Evolutionary conservation across 2,113 vertebrate species (phyloP).

Genomic region (Oenanthe oenanthe): DNA sequence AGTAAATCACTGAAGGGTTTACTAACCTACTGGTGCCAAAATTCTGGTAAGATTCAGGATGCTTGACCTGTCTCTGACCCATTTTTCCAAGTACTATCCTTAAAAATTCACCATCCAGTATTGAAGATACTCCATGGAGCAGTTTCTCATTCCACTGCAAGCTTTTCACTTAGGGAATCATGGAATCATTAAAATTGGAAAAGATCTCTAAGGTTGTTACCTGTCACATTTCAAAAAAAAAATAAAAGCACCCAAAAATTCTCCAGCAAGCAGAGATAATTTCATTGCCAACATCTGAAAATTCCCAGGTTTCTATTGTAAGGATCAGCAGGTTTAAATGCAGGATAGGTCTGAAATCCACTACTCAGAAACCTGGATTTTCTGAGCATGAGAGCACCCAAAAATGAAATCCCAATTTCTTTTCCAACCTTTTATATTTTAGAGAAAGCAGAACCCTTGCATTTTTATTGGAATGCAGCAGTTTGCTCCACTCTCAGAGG

Average conservation of each 20-base stretch:
- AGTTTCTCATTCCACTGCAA: not conserved
- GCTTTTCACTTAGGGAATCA: not conserved
- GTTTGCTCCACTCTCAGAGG: not conserved
- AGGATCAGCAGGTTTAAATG: not conserved
- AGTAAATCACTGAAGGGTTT: not conserved
- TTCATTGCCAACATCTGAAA: not conserved
- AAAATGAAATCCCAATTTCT: not conserved
- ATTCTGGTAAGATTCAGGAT: not conserved
- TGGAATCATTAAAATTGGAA: not conserved
- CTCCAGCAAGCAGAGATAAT: too few relatives aligned
- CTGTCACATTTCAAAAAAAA: not conserved
- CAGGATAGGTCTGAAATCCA: not conserved
- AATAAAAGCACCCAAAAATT: not conserved
- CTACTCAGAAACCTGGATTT: not conserved
- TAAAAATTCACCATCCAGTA: not conserved
- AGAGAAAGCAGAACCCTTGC: not conserved
- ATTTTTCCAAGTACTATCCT: not conserved
- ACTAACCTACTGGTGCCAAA: not conserved
- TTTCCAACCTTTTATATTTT: not conserved
- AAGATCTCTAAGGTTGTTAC: rapidly evolving
- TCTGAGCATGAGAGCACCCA: not conserved
- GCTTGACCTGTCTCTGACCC: not conserved
- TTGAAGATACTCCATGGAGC: rapidly evolving
- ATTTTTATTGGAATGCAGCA: not conserved
- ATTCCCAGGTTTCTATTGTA: not conserved